Conservation (phyloP, 2,797 vertebrate species). For the Lindbergichthys nudifrons region DNA sequence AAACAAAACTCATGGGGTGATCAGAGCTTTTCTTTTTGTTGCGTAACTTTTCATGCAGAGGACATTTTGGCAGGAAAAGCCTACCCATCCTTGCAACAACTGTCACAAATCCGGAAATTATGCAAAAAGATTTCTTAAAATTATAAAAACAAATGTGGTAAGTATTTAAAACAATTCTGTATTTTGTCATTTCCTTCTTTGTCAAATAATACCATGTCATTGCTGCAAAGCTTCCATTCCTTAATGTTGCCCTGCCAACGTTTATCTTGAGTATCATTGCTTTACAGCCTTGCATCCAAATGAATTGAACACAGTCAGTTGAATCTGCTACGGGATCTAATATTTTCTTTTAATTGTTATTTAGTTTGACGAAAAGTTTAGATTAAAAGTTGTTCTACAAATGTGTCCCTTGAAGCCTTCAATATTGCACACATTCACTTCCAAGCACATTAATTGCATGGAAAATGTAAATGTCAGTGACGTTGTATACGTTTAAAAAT, state of each 20-base stretch:
- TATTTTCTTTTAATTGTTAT: constrained; percentile 24
- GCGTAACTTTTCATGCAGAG: constrained; percentile 47
- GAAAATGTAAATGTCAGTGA: constrained; percentile 27
- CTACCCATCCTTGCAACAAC: constrained; percentile 45
- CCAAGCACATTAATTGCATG: constrained; percentile 14
- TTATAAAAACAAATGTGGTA: background rate
- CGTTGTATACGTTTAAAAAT: constrained; percentile 28
- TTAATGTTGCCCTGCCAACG: constrained; percentile 15
- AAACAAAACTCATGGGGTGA: constrained; percentile 23
- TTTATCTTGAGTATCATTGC: constrained; percentile 26
- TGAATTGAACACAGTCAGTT: constrained; percentile 40
- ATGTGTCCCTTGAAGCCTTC: background rate
- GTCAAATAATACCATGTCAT: constrained; percentile 1
- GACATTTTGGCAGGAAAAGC: constrained; percentile 47
- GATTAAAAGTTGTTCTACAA: constrained; percentile 3
- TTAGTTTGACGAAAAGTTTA: constrained; percentile 5
- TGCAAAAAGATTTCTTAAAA: constrained; percentile 4
- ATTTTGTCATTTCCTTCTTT: constrained; percentile 1
- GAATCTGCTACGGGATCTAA: constrained; percentile 30
- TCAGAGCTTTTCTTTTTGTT: constrained; percentile 42
- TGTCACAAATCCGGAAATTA: constrained; percentile 50
- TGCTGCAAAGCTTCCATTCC: constrained; percentile 30
- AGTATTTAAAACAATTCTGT: background rate
- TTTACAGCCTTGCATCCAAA: constrained; percentile 34
- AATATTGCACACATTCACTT: constrained; percentile 7